Base-by-base conservation (phyloP, 2,888 invertebrate genomes). In the Drosophila setosimentum region DNA sequence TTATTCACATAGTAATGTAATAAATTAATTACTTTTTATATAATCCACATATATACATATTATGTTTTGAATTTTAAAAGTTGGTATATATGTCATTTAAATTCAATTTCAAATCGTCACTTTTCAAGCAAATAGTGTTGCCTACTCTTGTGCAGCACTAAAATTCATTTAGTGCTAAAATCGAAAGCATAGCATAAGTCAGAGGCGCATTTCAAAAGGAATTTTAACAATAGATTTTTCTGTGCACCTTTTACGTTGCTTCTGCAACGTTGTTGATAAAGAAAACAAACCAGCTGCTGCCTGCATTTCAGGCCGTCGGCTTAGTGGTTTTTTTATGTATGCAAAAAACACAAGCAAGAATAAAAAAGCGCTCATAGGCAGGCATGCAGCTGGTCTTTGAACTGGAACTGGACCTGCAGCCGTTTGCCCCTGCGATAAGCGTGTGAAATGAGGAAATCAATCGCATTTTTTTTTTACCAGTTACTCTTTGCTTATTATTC, bases 381-480 rank as follows among this genome's bases (percentile, higher is more conserved):
- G n/a, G n/a, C n/a, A n/a, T n/a, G n/a, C n/a, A 64, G 42, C 11
- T 35, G 51, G 50, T 55, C 63, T 81, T 63, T 78, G 72, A 60
- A 62, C 75, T 33, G 51, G 16, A 32, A 55, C 27, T 37, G 24
- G 18, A n/a, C 50, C 2, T 29, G 33, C 32, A 8, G 40, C 16
- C 45, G 55, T 24, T 55, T 42, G 50, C 7, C 21, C 32, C 10
- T 18, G 37, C 51, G 78, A 78, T 78, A 81, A 81, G 78, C 78
- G 78, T 78, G 78, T 68, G 78, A 78, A 76, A 81, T 58, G 59
- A 48, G 63, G 50, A 72, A 57, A 49, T 55, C 51, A 51, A 58
- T 61, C 53, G 58, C 30, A 40, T 24, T 35, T 21, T 30, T 58
- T 30, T 40, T 58, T 57, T 3, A 30, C 6, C 16, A 49, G 40